Base-by-base conservation (phyloP, 2,113 vertebrate species). In the Origma solitaria region DNA sequence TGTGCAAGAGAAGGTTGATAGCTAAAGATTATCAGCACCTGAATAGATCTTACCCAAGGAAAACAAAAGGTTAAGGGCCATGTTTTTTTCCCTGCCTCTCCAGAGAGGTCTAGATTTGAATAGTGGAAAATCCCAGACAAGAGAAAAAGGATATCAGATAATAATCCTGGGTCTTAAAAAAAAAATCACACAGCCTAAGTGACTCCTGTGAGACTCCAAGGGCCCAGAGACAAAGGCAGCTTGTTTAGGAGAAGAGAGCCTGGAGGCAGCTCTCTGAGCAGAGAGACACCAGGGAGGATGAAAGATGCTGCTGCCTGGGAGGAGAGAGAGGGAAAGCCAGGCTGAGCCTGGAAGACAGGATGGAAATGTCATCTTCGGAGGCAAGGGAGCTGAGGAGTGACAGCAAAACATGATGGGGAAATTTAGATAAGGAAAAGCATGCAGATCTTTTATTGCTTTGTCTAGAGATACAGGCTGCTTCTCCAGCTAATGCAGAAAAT, bases 221-320 rank as follows among this genome's bases (percentile, higher is more conserved):
- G 47, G 37, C 72, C 65, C 62, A 91, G 86, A 91, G 92, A 95
- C 82, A 92, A 95, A 95, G 92, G 91, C 69, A 91, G 83, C 77
- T 92, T 92, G 84, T 88, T 94, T 95, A 80, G 95, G 88, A 93
- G 91, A 92, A 82, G 57, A 80, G 60, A 91, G 91, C 92, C 95
- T 1, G 28, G 77, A 93, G 91, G 92, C 94, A 97, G 72, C 38
- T 86, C 61, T 95, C 93, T 86, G 58, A 86, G 76, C 35, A 57
- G 76, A 79, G 82, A 92, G 64, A 83, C 94, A 93, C 88, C 83
- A 86, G 80, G 68, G 85, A 93, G 71, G 76, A 94, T 90, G 80
- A 95, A 94, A 96, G 82, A 76, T 2, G 3, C 62, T 90, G 68
- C 75, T 94, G 82, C 76, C 64, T 3, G 6, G 62, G 56, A 95